Percentiles rank a stretch among this genome's conserved stretches.
These are phyloP conservation scores for Cercocebus atys DNA, from an alignment of 2,113 vertebrate genomes.

Conservation along the genomic window DNA sequence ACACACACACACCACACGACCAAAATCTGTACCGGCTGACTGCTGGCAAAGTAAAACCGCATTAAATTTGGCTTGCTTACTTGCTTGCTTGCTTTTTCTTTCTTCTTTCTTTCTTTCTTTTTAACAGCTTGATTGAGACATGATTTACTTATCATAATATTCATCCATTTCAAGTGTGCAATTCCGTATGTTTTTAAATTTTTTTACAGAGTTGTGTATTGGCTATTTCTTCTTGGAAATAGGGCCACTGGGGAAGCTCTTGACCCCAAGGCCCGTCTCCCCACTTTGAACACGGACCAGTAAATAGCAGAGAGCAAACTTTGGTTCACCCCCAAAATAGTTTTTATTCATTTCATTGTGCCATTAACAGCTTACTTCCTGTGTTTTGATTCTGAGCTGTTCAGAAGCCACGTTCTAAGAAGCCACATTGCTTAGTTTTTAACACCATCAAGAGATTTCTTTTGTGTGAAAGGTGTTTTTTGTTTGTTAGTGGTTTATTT, in stretches of 20 bases:
- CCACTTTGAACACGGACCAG: neutral
- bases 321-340: neutral
- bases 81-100: neutral
- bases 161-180: neutral
- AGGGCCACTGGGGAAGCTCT: neutral
- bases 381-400: constrained; percentile 12
- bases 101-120: rapidly evolving
- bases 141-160: neutral
- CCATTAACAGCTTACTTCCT: constrained; percentile 20
- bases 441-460: neutral
- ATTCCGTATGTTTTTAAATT: neutral
- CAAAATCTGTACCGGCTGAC: neutral
- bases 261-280: neutral
- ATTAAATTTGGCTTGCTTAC: neutral
- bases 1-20: neutral
- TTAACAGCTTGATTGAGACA: neutral
- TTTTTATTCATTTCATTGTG: neutral
- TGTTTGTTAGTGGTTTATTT: neutral
- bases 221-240: neutral
- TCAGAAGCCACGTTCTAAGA: neutral
- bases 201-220: neutral
- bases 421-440: neutral
- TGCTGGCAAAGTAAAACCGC: neutral
- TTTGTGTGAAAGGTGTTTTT: neutral
- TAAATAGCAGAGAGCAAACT: neutral